These are phyloP conservation scores for Hirudinaria manillensis DNA, from an alignment of 2,888 invertebrate species.

Conservation along the genomic window DNA sequence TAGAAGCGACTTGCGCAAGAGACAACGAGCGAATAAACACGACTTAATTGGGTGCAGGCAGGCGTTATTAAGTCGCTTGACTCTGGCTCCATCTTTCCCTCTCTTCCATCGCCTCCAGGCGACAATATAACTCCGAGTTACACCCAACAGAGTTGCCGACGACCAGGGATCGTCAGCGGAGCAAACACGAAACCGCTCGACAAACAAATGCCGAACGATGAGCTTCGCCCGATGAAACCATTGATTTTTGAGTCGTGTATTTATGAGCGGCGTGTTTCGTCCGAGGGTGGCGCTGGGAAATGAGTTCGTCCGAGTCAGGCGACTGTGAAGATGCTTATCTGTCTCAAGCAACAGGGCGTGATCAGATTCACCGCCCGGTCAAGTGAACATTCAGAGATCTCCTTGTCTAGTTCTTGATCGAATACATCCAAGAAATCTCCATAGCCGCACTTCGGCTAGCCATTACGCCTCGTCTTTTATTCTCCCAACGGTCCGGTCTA, in stretches of 20 bases:
- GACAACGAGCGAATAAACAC: conserved; percentile 13
- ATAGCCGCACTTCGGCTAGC: too few species aligned
- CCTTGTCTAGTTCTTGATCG: too few species aligned
- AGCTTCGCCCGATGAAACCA: neutral
- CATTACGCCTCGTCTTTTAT: too few species aligned
- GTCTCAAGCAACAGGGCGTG: conserved; percentile 13
- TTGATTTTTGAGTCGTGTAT: too few species aligned
- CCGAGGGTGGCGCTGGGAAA: conserved; percentile 7
- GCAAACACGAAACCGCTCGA: neutral
- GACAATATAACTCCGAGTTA: conserved; percentile 12
- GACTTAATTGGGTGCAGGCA: conserved; percentile 21
- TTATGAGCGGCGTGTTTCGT: neutral
- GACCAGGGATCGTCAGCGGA: neutral
- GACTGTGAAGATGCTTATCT: conserved; percentile 14
- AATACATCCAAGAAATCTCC: too few species aligned
- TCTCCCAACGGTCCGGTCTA: too few species aligned
- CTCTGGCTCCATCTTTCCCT: neutral
- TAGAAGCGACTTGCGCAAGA: conserved; percentile 6
- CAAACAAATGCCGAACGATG: neutral
- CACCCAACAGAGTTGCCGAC: neutral
- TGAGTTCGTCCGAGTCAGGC: neutral
- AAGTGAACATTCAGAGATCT: neutral
- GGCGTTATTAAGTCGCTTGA: conserved; percentile 15
- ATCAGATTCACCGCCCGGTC: conserved; percentile 3
- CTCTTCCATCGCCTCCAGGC: neutral